These are phyloP conservation scores for Acrossocheilus wenchowensis DNA, from an alignment of 2,797 vertebrate species.

Conservation along the genomic window DNA sequence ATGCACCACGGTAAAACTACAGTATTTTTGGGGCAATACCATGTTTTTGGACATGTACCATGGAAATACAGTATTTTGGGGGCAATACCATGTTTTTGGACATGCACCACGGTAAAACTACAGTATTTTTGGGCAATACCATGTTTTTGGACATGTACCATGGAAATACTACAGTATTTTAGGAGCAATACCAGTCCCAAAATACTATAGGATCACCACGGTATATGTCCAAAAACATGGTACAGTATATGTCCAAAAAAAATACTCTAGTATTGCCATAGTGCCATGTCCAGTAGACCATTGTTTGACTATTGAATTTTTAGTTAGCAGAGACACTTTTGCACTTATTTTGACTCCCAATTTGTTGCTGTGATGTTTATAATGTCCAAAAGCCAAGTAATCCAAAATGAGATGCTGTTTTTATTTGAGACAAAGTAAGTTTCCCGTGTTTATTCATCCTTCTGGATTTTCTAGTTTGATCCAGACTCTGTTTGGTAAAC, in stretches of 20 bases:
- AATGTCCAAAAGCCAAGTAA: neutral
- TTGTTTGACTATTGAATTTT: neutral
- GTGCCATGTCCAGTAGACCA: neutral
- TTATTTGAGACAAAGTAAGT: neutral
- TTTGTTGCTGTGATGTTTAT: neutral
- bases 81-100: neutral
- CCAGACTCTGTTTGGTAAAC: neutral
- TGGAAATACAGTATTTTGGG: neutral
- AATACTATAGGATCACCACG: no score
- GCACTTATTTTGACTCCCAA: neutral
- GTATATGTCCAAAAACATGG: no score
- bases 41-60: neutral
- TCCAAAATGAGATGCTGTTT: neutral
- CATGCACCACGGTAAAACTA: neutral
- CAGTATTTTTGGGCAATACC: neutral
- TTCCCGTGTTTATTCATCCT: neutral
- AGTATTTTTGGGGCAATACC: neutral
- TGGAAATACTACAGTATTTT: neutral
- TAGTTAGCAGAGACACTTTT: neutral
- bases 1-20: neutral
- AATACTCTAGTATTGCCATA: neutral
- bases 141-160: neutral
- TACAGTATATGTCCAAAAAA: no score
- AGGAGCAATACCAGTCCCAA: no score
- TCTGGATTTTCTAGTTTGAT: neutral